Percentiles rank a stretch among this genome's conserved stretches.
Evolutionary conservation across 2,888 invertebrate species (phyloP).

Genomic region (Nebria salina): DNA sequence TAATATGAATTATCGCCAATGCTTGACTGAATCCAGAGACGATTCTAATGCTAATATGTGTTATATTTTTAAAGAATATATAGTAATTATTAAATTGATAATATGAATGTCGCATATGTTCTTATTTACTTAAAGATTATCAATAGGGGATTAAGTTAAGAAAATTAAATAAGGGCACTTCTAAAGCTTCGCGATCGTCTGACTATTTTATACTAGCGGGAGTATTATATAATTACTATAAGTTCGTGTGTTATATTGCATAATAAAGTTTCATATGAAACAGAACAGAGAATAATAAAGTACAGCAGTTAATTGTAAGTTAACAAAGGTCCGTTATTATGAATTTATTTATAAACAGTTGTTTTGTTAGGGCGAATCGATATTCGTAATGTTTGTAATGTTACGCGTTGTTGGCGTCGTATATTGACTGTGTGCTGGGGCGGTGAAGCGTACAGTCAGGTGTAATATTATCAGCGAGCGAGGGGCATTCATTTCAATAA

Average conservation of each 20-base stretch:
- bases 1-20: no score
- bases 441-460: conserved; percentile 44
- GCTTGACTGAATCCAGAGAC: no score
- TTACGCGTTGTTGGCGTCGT: conserved; percentile 37
- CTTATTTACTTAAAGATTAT: neutral
- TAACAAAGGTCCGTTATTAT: conserved; percentile 11
- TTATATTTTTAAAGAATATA: neutral
- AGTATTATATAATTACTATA: neutral
- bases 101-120: neutral
- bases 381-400: conserved; percentile 45
- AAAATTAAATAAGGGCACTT: conserved; percentile 40
- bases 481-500: conserved; percentile 37
- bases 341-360: neutral
- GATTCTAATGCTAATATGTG: no score
- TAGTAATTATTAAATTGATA: neutral
- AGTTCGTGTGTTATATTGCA: neutral
- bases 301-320: neutral
- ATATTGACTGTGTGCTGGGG: conserved; percentile 40
- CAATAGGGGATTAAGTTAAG: conserved; percentile 33
- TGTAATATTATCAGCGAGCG: conserved; percentile 6
- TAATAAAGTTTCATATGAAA: neutral
- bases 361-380: conserved; percentile 28
- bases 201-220: neutral
- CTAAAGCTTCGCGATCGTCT: conserved; percentile 27
- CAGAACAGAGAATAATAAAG: neutral